Percentiles rank a stretch among this genome's conserved stretches.
phyloP scores from a whole-genome alignment of 2,113 vertebrate genomes.

The Nematolebias whitei region DNA sequence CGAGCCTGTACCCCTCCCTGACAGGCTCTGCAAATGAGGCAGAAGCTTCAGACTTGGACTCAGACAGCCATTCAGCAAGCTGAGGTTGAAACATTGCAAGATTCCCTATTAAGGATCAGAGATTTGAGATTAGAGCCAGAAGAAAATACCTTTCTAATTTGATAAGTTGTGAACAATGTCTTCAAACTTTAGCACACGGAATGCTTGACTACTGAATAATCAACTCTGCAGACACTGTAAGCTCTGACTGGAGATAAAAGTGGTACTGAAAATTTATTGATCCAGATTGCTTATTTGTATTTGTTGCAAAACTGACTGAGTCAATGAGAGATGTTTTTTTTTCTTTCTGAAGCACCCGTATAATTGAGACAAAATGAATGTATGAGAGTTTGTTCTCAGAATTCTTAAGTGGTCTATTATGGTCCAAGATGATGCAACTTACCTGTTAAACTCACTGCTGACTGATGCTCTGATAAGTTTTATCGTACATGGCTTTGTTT shows the following conservation, averaged over 20 bases:
- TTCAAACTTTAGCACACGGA: constrained; percentile 4
- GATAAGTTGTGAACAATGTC: too few species aligned
- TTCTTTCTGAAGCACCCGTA: constrained; percentile 19
- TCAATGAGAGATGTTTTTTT: neutral
- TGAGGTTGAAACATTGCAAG: constrained; percentile 36
- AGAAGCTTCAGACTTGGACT: constrained; percentile 61
- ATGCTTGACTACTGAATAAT: constrained; percentile 28
- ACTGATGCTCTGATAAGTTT: constrained; percentile 21
- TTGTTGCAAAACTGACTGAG: constrained; percentile 11
- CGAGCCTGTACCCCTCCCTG: constrained; percentile 71
- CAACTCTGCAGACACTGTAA: constrained; percentile 10
- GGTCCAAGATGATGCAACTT: neutral
- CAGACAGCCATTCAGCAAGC: constrained; percentile 37
- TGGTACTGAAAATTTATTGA: neutral
- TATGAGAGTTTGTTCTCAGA: constrained; percentile 35
- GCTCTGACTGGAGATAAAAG: neutral
- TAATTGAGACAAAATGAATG: constrained; percentile 57
- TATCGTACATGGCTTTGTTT: neutral
- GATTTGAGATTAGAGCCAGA: neutral
- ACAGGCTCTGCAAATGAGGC: constrained; percentile 68
- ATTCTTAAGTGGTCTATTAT: constrained; percentile 5
- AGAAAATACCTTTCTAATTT: neutral
- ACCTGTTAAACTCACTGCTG: constrained; percentile 10
- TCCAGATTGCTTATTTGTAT: constrained; percentile 16
- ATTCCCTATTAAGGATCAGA: neutral